Percentiles rank a stretch among this genome's conserved stretches.
Evolutionary conservation across 2,113 vertebrate species (phyloP).

Genomic region (Macquaria ambigua): DNA sequence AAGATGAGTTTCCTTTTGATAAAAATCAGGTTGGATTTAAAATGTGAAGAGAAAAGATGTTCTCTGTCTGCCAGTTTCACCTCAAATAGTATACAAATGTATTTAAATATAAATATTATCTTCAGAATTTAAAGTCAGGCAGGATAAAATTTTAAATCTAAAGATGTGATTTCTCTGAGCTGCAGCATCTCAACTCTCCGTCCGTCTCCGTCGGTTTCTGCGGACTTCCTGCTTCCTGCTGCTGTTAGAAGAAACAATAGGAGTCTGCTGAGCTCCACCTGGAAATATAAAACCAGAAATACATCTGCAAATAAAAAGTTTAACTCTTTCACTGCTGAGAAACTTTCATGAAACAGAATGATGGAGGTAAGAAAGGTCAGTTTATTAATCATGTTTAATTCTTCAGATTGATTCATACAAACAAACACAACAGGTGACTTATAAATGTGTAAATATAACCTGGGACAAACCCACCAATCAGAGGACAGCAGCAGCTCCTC

Average conservation of each 20-base stretch:
- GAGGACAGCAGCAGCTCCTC: neutral
- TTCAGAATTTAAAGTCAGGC: too few relatives aligned
- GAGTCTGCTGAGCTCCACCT: neutral
- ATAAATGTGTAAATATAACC: neutral
- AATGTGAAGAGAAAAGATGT: too few relatives aligned
- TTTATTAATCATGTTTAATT: neutral
- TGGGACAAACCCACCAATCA: neutral
- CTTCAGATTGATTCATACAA: neutral
- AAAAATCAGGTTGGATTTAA: too few relatives aligned
- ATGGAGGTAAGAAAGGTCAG: too few relatives aligned
- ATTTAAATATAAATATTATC: too few relatives aligned
- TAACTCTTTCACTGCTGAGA: neutral
- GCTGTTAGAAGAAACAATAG: constrained; percentile 6
- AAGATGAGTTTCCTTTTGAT: neutral
- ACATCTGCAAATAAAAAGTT: neutral
- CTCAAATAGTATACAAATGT: neutral
- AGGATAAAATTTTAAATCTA: neutral
- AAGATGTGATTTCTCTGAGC: neutral
- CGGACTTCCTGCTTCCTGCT: constrained; percentile 34
- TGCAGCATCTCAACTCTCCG: neutral
- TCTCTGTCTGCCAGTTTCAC: neutral
- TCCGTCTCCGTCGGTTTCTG: neutral
- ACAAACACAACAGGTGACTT: neutral
- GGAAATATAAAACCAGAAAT: neutral
- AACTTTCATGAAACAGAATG: too few relatives aligned